Percentiles rank a stretch among this genome's conserved stretches.
Evolutionary conservation across 2,113 vertebrate species (phyloP).

Genomic region (Thymallus thymallus): DNA sequence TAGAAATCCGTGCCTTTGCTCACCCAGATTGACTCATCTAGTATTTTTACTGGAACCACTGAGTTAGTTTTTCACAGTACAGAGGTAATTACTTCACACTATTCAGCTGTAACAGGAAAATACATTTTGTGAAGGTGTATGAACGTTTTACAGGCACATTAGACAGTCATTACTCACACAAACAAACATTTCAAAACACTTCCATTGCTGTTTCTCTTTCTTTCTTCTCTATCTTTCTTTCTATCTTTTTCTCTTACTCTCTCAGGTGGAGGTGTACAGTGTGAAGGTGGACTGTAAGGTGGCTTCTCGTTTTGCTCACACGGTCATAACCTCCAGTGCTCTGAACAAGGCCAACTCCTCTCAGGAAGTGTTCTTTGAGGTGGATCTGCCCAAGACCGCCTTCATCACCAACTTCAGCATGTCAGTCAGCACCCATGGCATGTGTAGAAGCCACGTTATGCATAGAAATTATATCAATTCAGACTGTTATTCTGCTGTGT

Average conservation of each 20-base stretch:
- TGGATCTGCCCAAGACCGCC: constrained; percentile 91
- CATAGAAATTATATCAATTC: no score
- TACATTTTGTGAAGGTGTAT: no score
- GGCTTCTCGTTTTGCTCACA: constrained; percentile 86
- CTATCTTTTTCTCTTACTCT: no score
- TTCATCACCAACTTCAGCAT: constrained; percentile 97
- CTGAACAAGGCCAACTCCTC: constrained; percentile 80
- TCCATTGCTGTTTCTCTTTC: no score
- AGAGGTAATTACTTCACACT: neutral
- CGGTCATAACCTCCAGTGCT: constrained; percentile 85
- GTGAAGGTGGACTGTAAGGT: constrained; percentile 85
- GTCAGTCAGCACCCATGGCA: constrained; percentile 66
- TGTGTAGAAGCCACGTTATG: no score
- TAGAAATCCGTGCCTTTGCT: neutral
- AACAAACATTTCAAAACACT: no score
- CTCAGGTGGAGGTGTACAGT: constrained; percentile 67
- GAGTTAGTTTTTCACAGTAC: neutral
- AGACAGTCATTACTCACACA: no score
- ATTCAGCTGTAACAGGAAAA: neutral
- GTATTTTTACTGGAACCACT: neutral
- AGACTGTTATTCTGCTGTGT: no score
- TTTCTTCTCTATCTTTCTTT: neutral
- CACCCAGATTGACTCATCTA: neutral
- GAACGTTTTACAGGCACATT: no score
- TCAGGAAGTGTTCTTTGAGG: constrained; percentile 85